phyloP scores from a whole-genome alignment of 2,797 vertebrate species.

The Oreochromis mossambicus region DNA sequence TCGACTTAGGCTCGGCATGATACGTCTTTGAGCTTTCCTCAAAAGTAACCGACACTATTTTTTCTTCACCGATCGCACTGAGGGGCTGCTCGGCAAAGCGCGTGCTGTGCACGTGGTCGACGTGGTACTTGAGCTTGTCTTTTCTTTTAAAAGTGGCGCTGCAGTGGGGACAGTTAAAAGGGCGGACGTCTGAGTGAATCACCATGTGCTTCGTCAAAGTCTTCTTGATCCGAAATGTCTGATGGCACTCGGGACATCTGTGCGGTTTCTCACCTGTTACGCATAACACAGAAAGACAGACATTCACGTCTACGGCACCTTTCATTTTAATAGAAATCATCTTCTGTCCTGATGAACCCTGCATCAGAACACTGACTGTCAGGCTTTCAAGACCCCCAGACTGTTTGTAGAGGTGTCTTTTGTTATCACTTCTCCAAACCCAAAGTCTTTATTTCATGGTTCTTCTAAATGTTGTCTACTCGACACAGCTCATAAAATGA shows the following conservation, averaged over 20 bases:
- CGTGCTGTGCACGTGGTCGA: constrained; percentile 91
- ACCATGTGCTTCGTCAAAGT: constrained; percentile 98
- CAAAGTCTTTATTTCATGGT: not conserved
- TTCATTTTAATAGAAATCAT: not conserved
- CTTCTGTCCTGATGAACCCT: not conserved
- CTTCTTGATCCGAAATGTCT: constrained; percentile 98
- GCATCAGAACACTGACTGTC: not conserved
- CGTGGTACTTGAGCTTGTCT: constrained; percentile 97
- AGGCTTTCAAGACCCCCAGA: not conserved
- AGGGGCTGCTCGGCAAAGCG: constrained; percentile 76
- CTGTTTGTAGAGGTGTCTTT: not conserved
- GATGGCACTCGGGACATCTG: constrained; percentile 92
- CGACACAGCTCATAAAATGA: not conserved
- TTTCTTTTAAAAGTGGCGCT: constrained; percentile 96
- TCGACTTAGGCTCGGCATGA: constrained; percentile 47
- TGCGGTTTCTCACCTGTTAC: constrained; percentile 93
- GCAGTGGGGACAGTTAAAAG: constrained; percentile 95
- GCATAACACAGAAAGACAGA: not conserved
- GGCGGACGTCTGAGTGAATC: constrained; percentile 95
- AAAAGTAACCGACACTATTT: constrained; percentile 69
- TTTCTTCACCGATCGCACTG: constrained; percentile 67
- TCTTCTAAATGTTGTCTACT: not conserved
- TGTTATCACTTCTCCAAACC: not conserved
- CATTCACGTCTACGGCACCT: not conserved
- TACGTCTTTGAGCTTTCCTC: constrained; percentile 70